Evolutionary conservation across 2,797 vertebrate genomes (phyloP).

Genomic region (Poeciliopsis presidionis): DNA sequence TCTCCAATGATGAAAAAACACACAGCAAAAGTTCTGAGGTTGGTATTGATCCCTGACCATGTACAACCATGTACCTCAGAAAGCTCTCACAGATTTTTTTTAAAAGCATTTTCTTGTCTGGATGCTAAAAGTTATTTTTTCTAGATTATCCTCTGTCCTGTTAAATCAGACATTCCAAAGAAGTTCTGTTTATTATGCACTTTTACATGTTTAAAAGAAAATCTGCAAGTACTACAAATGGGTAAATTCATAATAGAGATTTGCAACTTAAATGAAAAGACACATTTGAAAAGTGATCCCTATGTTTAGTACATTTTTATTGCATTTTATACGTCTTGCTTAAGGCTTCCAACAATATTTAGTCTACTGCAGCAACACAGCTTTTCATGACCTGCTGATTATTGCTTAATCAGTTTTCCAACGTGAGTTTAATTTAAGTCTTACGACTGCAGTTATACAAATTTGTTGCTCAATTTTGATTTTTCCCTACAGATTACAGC

Average conservation of each 20-base stretch:
- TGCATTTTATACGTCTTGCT: background rate
- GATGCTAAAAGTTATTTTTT: background rate
- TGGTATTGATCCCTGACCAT: background rate
- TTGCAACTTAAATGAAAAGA: background rate
- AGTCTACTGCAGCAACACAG: background rate
- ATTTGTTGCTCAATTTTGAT: background rate
- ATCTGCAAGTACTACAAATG: background rate
- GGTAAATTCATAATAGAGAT: background rate
- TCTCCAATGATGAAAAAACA: background rate
- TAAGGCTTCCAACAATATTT: background rate
- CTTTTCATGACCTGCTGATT: background rate
- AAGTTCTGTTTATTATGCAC: background rate
- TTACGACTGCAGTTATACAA: background rate
- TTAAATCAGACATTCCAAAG: background rate
- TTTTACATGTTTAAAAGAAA: background rate
- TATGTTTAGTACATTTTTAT: background rate
- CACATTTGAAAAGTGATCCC: background rate
- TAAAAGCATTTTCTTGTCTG: background rate
- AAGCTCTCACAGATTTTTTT: background rate
- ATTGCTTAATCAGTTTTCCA: no score
- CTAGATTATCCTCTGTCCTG: background rate
- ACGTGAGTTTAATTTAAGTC: background rate
- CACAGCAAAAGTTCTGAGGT: background rate
- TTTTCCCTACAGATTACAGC: background rate
- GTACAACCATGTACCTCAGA: background rate